These are phyloP conservation scores for Xiphorhynchus elegans DNA, from an alignment of 2,113 vertebrate genomes.

Conservation along the genomic window DNA sequence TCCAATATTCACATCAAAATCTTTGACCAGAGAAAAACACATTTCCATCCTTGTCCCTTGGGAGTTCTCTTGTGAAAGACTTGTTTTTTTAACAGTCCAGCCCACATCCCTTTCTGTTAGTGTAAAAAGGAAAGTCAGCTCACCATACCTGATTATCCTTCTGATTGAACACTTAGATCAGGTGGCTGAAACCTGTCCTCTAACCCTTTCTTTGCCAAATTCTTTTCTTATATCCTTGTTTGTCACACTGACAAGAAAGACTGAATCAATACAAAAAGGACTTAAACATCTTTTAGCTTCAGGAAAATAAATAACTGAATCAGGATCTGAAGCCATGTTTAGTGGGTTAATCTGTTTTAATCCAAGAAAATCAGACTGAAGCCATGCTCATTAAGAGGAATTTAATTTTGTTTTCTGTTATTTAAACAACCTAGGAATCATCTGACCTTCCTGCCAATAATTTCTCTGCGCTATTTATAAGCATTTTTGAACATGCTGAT, in stretches of 20 bases:
- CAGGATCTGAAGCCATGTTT: background rate
- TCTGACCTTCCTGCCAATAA: background rate
- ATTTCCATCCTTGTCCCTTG: background rate
- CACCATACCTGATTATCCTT: background rate
- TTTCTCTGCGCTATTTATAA: background rate
- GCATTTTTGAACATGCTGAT: background rate
- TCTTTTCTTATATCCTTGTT: background rate
- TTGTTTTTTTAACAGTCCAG: background rate
- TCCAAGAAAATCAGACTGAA: constrained; percentile 38
- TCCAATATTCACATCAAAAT: background rate
- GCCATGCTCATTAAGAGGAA: background rate
- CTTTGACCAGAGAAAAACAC: background rate
- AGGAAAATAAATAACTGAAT: background rate
- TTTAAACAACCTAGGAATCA: constrained; percentile 21
- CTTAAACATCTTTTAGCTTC: background rate
- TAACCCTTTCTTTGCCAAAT: background rate
- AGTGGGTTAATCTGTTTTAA: constrained; percentile 41
- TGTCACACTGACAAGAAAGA: background rate
- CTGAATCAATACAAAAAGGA: background rate
- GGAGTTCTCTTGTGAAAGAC: background rate
- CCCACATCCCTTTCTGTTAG: background rate
- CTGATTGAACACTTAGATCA: background rate
- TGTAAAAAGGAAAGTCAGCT: background rate
- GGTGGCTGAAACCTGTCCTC: background rate
- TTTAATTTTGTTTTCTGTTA: constrained; percentile 17